Evolutionary conservation across 1,140 invertebrate species (phyloP).

Genomic region (Polyergus mexicanus): DNA sequence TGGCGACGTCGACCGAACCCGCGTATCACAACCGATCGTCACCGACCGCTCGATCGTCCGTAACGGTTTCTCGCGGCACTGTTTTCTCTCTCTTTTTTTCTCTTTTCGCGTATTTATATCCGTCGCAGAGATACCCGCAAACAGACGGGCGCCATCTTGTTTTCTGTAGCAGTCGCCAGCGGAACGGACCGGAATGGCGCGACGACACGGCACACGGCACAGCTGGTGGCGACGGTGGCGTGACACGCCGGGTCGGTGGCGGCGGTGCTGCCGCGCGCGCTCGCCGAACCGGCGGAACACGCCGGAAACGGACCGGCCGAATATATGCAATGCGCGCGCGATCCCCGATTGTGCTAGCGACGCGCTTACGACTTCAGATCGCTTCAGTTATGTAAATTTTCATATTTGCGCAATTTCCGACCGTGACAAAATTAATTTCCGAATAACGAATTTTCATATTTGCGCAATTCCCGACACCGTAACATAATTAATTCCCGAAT

Average conservation of each 20-base stretch:
- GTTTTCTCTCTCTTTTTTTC: constrained; percentile 62
- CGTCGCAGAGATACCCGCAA: constrained; percentile 82
- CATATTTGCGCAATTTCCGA: neutral
- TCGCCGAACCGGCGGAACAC: constrained; percentile 1
- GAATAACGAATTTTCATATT: neutral
- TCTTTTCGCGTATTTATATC: constrained; percentile 81
- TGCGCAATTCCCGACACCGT: neutral
- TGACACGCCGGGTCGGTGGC: constrained; percentile 10
- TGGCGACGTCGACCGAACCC: constrained; percentile 45
- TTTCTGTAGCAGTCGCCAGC: constrained; percentile 67
- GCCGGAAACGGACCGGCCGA: constrained; percentile 19
- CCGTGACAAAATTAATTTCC: neutral
- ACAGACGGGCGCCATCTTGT: constrained; percentile 84
- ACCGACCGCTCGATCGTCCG: constrained; percentile 59
- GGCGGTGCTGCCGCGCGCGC: constrained; percentile 18
- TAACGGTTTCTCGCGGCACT: constrained; percentile 68
- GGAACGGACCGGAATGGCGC: constrained; percentile 66
- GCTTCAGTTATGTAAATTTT: neutral
- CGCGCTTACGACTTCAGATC: neutral
- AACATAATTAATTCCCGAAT: neutral
- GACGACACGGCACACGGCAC: constrained; percentile 56
- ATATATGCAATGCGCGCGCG: constrained; percentile 21
- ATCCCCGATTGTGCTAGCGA: neutral
- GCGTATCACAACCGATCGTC: constrained; percentile 47
- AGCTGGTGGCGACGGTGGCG: constrained; percentile 73